Evolutionary conservation across 2,888 invertebrate genomes (phyloP), one percentile per base, ranked within the genome.

Genomic region (Trichogramma dendrolimi): DNA sequence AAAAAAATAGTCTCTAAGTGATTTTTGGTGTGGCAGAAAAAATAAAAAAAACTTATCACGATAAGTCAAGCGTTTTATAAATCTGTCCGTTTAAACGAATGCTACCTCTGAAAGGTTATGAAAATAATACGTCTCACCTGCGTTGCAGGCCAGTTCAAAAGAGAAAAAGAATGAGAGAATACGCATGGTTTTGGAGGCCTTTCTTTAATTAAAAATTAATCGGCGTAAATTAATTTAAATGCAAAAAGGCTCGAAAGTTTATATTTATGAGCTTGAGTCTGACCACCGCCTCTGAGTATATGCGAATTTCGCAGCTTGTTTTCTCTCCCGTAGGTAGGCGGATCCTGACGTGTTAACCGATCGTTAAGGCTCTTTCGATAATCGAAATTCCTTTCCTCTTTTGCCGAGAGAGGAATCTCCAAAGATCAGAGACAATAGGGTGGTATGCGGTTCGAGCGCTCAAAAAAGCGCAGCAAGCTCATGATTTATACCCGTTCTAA

Each of bases 131-230:
- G 14, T 14, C 14, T 14, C 14, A 14, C 14, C 14, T 14, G 14
- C 14, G 14, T 14, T 14, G 14, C 14, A 14, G 14, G 14, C 14
- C 14, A 14, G 14, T 2, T 14, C 14, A 2, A 14, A 14, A 14
- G 14, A 14, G 14, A 14, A 14, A 14, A 14, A 14, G 14, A 14
- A 14, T 14, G 14, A 14, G 2, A 14, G 14, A 14, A 14, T 14
- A 14, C 14, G 14, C 14, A 14, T 14, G 14, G 14, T 14, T 14
- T 14, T 14, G 47, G 48, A 53, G 58, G 55, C 61, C 50, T 53
- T 70, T 68, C 38, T 72, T 76, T 76, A 77, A 77, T 78, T 77
- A 78, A 78, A 77, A 77, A 74, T 77, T 74, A 76, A 77, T 78
- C 75, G 73, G 68, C 67, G 73, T 70, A 78, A 78, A 78, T 78